phyloP scores from a whole-genome alignment of 2,888 invertebrate genomes.

The Caenorhabditis wallacei region DNA sequence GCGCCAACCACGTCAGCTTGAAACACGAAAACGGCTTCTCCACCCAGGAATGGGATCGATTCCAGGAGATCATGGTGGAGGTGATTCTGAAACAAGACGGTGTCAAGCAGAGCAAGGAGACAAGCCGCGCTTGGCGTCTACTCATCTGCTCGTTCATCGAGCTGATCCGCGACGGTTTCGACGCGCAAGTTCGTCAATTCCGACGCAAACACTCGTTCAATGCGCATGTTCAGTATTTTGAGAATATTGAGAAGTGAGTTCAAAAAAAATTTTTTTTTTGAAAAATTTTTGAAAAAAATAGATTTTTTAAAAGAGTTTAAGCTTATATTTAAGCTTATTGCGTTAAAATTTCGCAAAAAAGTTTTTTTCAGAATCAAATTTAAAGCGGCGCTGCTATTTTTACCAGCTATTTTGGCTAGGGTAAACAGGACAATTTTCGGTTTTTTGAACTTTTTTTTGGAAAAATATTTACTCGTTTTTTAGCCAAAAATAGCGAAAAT shows the following conservation, averaged over 20 bases:
- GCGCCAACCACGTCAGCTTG: slow-evolving; percentile 69
- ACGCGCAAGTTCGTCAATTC: slow-evolving; percentile 69
- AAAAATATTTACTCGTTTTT: no score
- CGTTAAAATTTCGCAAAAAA: no score
- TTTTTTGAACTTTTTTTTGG: no score
- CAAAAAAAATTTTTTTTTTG: not conserved
- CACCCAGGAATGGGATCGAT: slow-evolving; percentile 66
- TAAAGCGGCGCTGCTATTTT: no score
- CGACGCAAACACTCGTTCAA: slow-evolving; percentile 75
- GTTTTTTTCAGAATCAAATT: no score
- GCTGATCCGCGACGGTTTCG: slow-evolving; percentile 78
- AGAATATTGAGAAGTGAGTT: slow-evolving; percentile 68
- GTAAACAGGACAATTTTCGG: no score
- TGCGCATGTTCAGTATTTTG: slow-evolving; percentile 73
- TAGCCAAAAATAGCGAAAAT: no score
- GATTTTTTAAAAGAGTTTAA: no score
- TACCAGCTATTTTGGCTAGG: no score
- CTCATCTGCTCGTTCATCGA: slow-evolving; percentile 79
- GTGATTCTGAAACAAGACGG: slow-evolving; percentile 80
- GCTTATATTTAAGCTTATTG: no score
- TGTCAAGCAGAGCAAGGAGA: slow-evolving; percentile 80
- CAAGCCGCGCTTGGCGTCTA: slow-evolving; percentile 79
- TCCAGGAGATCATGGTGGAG: slow-evolving; percentile 76
- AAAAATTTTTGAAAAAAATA: no score
- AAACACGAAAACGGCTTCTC: slow-evolving; percentile 67